Evolutionary conservation across 2,797 vertebrate genomes (phyloP).

Genomic region (Delichon dasypus): DNA sequence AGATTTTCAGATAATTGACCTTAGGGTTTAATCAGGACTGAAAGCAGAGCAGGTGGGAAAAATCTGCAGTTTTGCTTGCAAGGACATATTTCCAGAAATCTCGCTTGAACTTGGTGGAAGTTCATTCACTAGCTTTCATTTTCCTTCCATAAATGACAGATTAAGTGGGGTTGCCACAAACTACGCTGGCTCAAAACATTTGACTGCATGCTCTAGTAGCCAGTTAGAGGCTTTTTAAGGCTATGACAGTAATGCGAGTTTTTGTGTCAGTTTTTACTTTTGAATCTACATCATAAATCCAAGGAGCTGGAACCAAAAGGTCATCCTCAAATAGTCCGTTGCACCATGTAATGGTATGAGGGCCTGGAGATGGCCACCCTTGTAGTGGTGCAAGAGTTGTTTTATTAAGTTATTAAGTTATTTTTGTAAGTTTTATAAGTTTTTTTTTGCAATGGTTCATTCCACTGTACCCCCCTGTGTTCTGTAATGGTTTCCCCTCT

Average conservation of each 20-base stretch:
- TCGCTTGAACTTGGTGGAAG: slow-evolving; percentile 21
- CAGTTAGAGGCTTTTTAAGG: background rate
- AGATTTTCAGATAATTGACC: slow-evolving; percentile 21
- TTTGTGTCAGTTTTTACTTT: background rate
- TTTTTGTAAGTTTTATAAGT: no score
- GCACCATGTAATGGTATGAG: background rate
- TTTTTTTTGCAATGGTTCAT: no score
- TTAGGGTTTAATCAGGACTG: background rate
- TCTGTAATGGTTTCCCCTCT: no score
- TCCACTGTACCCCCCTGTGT: no score
- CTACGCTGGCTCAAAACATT: background rate
- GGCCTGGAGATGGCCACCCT: background rate
- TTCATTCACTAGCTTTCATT: slow-evolving; percentile 8
- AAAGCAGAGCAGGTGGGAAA: slow-evolving; percentile 32
- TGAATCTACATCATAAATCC: background rate
- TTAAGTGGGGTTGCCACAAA: slow-evolving; percentile 1
- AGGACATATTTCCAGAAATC: slow-evolving; percentile 25
- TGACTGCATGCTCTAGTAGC: background rate
- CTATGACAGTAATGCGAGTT: background rate
- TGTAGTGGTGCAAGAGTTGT: no score
- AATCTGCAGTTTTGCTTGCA: slow-evolving; percentile 57
- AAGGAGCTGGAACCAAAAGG: background rate
- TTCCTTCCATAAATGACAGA: slow-evolving; percentile 10
- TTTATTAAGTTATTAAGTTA: no score
- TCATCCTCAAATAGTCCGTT: background rate